Base-by-base conservation (phyloP, 2,888 invertebrate species). In the Hipparchia semele region DNA sequence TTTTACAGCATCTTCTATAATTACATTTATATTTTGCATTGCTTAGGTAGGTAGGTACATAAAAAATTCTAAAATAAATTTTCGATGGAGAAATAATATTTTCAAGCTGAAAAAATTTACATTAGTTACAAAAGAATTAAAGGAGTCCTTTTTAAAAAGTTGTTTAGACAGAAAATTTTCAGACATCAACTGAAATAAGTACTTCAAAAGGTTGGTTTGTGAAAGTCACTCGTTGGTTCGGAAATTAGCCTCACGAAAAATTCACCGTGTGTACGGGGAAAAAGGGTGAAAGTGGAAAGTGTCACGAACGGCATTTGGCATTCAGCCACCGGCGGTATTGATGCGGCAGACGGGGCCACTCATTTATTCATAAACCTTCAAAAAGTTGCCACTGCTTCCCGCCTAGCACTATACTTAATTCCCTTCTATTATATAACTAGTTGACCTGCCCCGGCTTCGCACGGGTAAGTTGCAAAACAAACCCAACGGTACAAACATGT, bases 291-390 rank as follows among this genome's bases (percentile, higher is more conserved):
- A 93, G 90, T 92, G 89, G 86, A 88, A 88, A 90, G 86, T 91
- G 92, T 91, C 92, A 92, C 91, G 91, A 88, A 88, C 86, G 80
- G 80, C 88, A 89, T 92, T 91, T 90, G 90, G 90, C 87, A 91
- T 91, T 90, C 91, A 89, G 90, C 89, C 58, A 58, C 58, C 80
- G 79, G 80, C 73, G 80, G 85, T 91, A 93, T 92, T 90, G 93
- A 92, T 89, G 91, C 87, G 85, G 88, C 90, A 94, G 94, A 93
- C 94, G 88, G 77, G 80, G 81, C 3, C 49, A 75, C 84, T 94
- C 86, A 93, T 82, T 69, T 69, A 69, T 69, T 69, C 92, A 94
- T 92, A 92, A 90, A 90, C 91, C 86, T 89, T 92, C 89, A 89
- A 91, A 78, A 78, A 77, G 78, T 77, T 78, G 73, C 76, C 79